Percentiles rank a stretch among this genome's conserved stretches.
These are phyloP conservation scores for Agrilus cyanescens DNA, from an alignment of 2,888 invertebrate species.

Conservation along the genomic window DNA sequence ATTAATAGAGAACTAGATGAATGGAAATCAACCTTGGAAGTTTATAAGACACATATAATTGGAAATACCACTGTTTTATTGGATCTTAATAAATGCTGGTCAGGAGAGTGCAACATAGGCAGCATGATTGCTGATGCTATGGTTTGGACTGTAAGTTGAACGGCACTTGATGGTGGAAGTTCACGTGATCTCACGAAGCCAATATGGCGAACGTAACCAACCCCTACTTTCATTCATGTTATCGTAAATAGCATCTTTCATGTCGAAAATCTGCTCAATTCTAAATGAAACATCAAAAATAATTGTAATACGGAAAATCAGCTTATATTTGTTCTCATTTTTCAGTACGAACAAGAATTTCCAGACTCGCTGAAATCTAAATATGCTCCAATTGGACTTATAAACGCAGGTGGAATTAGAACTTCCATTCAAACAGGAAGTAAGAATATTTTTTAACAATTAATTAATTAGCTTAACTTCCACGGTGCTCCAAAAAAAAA, in stretches of 20 bases:
- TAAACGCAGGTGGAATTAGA: conserved; percentile 59
- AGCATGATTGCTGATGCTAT: conserved; percentile 61
- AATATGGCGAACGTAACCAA: no score
- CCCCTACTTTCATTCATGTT: no score
- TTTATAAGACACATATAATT: conserved; percentile 14
- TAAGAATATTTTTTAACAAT: conserved; percentile 25
- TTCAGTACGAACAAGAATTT: no score
- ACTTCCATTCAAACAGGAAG: conserved; percentile 53
- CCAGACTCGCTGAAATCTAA: no score
- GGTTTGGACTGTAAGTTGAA: conserved; percentile 45
- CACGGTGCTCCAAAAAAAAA: no score
- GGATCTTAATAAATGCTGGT: conserved; percentile 41
- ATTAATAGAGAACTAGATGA: conserved; percentile 15
- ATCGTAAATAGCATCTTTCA: no score
- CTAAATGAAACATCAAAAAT: no score
- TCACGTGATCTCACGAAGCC: no score
- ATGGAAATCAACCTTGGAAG: conserved; percentile 18
- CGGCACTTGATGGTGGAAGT: background rate
- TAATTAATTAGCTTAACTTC: background rate
- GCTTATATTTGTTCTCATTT: no score
- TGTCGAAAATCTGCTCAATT: no score
- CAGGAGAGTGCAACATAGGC: conserved; percentile 60
- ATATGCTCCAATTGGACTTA: conserved; percentile 38
- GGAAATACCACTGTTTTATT: conserved; percentile 29
- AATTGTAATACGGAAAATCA: no score